Base-by-base conservation (phyloP, 1,140 invertebrate genomes). In the Contarinia nasturtii region DNA sequence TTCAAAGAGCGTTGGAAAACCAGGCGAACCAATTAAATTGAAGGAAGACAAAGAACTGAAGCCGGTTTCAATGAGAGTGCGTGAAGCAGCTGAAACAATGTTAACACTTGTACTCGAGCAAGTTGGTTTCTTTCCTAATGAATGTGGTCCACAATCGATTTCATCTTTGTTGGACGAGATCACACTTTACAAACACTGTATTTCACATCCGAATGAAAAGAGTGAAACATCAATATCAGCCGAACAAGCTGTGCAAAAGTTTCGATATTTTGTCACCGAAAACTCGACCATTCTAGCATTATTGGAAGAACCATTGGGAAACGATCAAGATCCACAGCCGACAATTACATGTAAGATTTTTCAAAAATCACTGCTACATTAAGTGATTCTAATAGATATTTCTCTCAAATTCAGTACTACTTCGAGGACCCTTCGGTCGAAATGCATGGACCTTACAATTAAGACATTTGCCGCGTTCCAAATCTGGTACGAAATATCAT, bases 11-110 rank as follows among this genome's bases (percentile, higher is more conserved):
- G 66, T 78, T 18, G 84, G 80, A 61, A 94, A 94, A 68, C 79
- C 82, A 2, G 84, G 85, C 19, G 88, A 95, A 61, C 75, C 80
- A 20, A 75, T 88, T 1, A 87, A 86, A 66, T 84, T 90, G 71
- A 98, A 97, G 61, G 86, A 92, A 52, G 88, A 94, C 50, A 98
- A 98, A 60, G 86, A 93, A 64, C 59, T 93, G 33, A 95, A 95
- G 62, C 93, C 93, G 10, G 90, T 86, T 1, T 96, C 92, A 0
- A 88, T 95, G 80, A 71, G 93, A 49, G 93, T 98, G 0, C 74
- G 89, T 55, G 92, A 97, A 69, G 89, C 92, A 1, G 93, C 93
- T 0, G 92, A 98, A 66, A 85, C 82, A 43, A 68, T 97, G 34
- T 69, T 97, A 0, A 88, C 86, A 48, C 77, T 84, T 47, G 85